Evolutionary conservation across 2,797 vertebrate genomes (phyloP).

Genomic region (Loris lydekkerianus): DNA sequence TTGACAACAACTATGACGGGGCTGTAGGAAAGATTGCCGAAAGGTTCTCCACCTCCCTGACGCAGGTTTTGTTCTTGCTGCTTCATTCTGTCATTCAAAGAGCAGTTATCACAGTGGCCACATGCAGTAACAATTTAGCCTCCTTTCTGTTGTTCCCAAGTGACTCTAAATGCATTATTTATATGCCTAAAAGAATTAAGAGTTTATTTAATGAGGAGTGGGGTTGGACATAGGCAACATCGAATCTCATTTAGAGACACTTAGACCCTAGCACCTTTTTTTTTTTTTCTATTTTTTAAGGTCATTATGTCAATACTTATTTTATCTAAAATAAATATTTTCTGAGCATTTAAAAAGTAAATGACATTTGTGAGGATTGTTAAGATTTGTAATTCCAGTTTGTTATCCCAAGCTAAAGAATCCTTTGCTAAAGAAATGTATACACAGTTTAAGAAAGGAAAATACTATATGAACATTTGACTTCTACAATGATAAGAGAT

Average conservation of each 20-base stretch:
- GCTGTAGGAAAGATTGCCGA: not conserved
- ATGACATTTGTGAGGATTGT: not conserved
- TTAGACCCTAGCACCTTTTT: not conserved
- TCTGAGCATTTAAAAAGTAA: conserved; percentile 14
- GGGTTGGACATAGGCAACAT: not conserved
- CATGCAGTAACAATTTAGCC: not conserved
- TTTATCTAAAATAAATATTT: conserved; percentile 26
- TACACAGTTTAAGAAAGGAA: too few relatives aligned
- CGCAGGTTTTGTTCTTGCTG: not conserved
- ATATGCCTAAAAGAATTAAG: not conserved
- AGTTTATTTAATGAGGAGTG: not conserved
- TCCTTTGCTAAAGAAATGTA: not conserved
- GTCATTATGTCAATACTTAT: not conserved
- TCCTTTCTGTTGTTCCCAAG: not conserved
- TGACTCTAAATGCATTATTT: not conserved
- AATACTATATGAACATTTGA: too few relatives aligned
- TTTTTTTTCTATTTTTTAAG: not conserved
- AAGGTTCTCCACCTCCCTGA: not conserved
- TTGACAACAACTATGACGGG: not conserved
- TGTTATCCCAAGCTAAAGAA: not conserved
- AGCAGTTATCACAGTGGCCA: not conserved
- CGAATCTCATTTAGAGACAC: conserved; percentile 2
- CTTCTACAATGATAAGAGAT: too few relatives aligned
- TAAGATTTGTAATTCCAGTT: conserved; percentile 9
- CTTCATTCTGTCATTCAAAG: not conserved